Base-by-base conservation (phyloP, 2,888 invertebrate genomes). In the Isoperla grammatica region DNA sequence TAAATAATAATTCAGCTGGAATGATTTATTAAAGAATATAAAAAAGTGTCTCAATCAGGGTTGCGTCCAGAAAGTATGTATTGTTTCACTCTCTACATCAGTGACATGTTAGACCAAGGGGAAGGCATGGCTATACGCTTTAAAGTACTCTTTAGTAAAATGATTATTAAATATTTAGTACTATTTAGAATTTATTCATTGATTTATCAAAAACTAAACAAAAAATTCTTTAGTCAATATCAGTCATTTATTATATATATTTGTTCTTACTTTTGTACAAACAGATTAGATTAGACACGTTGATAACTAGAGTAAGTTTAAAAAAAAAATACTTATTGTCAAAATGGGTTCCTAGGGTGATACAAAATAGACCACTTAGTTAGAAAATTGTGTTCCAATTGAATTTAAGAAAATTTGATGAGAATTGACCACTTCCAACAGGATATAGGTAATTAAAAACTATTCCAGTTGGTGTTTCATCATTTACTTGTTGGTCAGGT, bases 61-160 rank as follows among this genome's bases (percentile, higher is more conserved):
- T 29, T 29, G 29, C 29, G 29, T 8, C 29, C 29, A 29, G 29
- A 29, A 29, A 29, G 29, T 6, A 29, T 29, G 29, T 29, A 8
- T 29, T 8, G 4, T 29, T 8, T 29, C 29, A 29, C 29, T 29
- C 29, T 29, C 29, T 29, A 29, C 8, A 29, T 29, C 29, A 29
- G 8, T 29, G 29, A 40, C 40, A 40, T 40, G n/a, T 40, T 40
- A 50, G 49, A 13, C 55, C 58, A 61, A 62, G 64, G 64, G 64
- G 64, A 64, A 64, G 64, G 64, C 64, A 61, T 49, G 45, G 56
- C 60, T 59, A 62, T 64, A 64, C 64, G 64, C 64, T 64, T 63
- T 53, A 39, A 15, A 37, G 40, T 54, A 49, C 39, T 55, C 46
- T 57, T 55, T 42, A 42, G 45, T 37, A 40, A 48, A 60, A n/a